Base-by-base conservation (phyloP, 2,113 vertebrate species). In the Entomyzon cyanotis region DNA sequence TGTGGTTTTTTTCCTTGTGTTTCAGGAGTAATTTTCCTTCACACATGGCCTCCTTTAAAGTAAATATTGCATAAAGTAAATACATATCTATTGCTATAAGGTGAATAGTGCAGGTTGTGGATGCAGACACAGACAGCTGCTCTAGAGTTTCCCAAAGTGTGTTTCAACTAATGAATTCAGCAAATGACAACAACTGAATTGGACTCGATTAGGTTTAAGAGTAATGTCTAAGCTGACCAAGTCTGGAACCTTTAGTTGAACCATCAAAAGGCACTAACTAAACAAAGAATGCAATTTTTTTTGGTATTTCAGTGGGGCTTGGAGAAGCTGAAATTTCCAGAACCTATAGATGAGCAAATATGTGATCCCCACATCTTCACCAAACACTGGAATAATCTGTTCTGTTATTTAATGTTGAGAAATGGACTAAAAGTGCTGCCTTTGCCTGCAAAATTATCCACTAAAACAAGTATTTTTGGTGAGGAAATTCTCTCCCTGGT, bases 11-110 rank as follows among this genome's bases (percentile, higher is more conserved):
- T 70, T 87, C 52, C 52, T 76, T 24, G 11, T 39, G 42, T 84
- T 93, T 81, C 69, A 91, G 64, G 71, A 75, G 68, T 55, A 63
- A 94, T 96, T 96, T 93, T 46, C 73, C 35, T 58, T 81, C 60
- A 55, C 47, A 24, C 19, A 13, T 11, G 20, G 30, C 17, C 19
- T 77, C n/a, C 46, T 77, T 55, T 28, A 47, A 65, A 70, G 31
- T 12, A 33, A 15, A 15, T 69, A 13, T n/a, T 69, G 33, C 9
- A 46, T 30, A 84, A 92, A 77, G 39, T 30, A 84, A 92, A 77
- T 25, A 58, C 9, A 13, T 24, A 53, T 69, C 2, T 74, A 37
- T 67, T 74, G 39, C 56, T 58, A 5, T 28, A 44, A 63, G 71
- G 55, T 70, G 59, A 87, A 53, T 67, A 93, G 89, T 39, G 56